Evolutionary conservation across 2,888 invertebrate species (phyloP), one percentile per base, ranked within the genome.

Genomic region (Cheilosia vulpina): DNA sequence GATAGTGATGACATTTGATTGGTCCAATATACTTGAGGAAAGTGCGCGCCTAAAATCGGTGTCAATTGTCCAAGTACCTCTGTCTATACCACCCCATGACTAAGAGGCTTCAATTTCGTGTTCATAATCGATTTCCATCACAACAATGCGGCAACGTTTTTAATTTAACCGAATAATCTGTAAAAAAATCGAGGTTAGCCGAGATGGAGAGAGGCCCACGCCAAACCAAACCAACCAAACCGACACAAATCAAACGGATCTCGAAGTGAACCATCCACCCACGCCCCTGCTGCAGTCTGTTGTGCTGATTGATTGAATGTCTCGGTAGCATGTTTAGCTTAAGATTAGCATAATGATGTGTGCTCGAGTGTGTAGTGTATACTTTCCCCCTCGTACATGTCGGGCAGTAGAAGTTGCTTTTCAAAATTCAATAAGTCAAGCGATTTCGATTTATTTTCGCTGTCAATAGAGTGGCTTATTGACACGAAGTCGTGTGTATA

Each of bases 101-200:
- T 57, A 66, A 75, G 75, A 65, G 57, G 50, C 65, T 47, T 55
- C 75, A 55, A 47, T 66, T 66, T 75, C 57, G 58, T 57, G 65
- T 57, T 73, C 63, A 47, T 63, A 73, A 73, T 63, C 65, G 34
- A 66, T 24, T 57, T 47, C 50, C 19, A 47, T n/a, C 13, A 7
- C 21, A 52, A 52, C 62, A 45, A 72, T 62, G 41, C 27, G 38
- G 38, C 38, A 38, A 38, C 13, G 11, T 31, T 19, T 76, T 53
- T 68, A 60, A 60, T 68, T 66, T 77, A 41, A 53, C 76, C 68
- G 60, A 77, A 77, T 78, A 71, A 69, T 55, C 71, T 78, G 60
- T 68, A 45, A 60, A 77, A 77, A 62, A 77, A 77, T 77, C 68
- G 77, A 77, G 77, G 77, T 69, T 69, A 68, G 34, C 43, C 7